Percentiles rank a stretch among this genome's conserved stretches.
phyloP scores from a whole-genome alignment of 2,888 invertebrate species.

The Coenonympha glycerion region DNA sequence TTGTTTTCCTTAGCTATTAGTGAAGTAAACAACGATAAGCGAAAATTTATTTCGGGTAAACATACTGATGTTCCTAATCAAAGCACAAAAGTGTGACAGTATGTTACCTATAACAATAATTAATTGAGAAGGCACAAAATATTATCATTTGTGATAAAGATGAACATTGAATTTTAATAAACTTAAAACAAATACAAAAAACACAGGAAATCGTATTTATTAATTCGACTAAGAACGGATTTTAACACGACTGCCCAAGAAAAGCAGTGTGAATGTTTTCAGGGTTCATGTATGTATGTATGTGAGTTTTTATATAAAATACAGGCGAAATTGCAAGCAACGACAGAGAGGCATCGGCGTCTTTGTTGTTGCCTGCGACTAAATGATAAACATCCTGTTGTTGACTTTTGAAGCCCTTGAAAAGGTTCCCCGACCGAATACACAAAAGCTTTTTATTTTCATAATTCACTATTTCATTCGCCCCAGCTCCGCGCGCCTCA shows the following conservation, averaged over 20 bases:
- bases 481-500: background rate
- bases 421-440: background rate
- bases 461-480: slow-evolving; percentile 12
- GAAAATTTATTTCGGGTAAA: background rate
- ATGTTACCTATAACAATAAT: background rate
- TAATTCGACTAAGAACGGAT: no score
- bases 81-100: background rate
- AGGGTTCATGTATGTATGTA: no score
- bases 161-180: no score
- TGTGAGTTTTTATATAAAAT: no score
- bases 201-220: no score
- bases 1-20: background rate
- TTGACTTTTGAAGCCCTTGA: background rate
- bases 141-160: background rate
- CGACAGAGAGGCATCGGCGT: no score
- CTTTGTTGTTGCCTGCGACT: no score
- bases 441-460: slow-evolving; percentile 1
- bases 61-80: background rate
- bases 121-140: background rate
- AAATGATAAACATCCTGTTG: no score
- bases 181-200: no score
- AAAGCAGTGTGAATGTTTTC: no score
- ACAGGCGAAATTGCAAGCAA: no score
- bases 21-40: background rate
- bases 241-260: no score